phyloP scores from a whole-genome alignment of 2,888 invertebrate species.

The Leptinotarsa peninsularis region DNA sequence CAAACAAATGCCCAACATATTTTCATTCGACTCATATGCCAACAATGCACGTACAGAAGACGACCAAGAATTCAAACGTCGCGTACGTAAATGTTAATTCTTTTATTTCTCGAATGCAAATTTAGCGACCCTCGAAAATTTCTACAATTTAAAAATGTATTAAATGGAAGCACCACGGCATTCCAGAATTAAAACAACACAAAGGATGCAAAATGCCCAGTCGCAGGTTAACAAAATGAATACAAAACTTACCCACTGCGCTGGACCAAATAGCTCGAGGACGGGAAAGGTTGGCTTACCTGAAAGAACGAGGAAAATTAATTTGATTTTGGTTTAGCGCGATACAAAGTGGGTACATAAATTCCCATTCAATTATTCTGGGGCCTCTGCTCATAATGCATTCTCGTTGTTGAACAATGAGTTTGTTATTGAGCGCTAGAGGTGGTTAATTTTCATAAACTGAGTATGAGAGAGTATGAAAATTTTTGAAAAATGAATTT shows the following conservation, averaged over 20 bases:
- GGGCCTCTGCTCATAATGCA: slow-evolving; percentile 3
- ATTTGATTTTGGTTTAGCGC: slow-evolving; percentile 27
- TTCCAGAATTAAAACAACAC: slow-evolving; percentile 33
- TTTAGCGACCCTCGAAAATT: slow-evolving; percentile 44
- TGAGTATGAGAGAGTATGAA: too few relatives aligned
- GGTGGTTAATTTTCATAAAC: too few relatives aligned
- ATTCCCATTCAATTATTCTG: slow-evolving; percentile 17
- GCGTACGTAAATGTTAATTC: slow-evolving; percentile 40
- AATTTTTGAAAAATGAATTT: too few relatives aligned
- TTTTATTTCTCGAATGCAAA: slow-evolving; percentile 41
- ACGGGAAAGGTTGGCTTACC: slow-evolving; percentile 33
- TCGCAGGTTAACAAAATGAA: slow-evolving; percentile 19
- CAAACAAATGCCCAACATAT: slow-evolving; percentile 34
- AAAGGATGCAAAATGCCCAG: slow-evolving; percentile 40
- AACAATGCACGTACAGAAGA: slow-evolving; percentile 35
- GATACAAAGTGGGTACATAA: slow-evolving; percentile 21
- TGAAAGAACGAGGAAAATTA: slow-evolving; percentile 38
- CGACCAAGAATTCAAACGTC: slow-evolving; percentile 33
- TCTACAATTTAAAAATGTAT: slow-evolving; percentile 43
- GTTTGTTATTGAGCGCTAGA: not conserved
- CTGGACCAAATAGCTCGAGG: slow-evolving; percentile 22
- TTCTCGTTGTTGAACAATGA: not conserved
- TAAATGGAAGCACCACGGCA: slow-evolving; percentile 44
- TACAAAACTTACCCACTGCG: slow-evolving; percentile 39
- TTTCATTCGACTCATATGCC: slow-evolving; percentile 33